Conservation (phyloP, 37 sponge, comb jelly and placozoan species). For the Cladorhizidae sp. region DNA sequence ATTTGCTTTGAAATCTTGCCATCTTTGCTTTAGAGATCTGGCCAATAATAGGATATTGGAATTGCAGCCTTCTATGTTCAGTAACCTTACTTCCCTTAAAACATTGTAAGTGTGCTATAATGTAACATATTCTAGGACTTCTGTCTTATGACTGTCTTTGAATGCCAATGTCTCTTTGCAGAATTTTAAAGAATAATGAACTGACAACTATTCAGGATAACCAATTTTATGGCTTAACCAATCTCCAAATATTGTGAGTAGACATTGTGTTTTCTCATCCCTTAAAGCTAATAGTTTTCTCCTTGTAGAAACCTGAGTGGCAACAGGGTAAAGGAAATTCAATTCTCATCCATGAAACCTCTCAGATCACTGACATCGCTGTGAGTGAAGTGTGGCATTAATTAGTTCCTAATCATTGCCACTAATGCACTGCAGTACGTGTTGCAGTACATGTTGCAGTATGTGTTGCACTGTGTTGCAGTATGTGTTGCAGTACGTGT, state of each 20-base stretch:
- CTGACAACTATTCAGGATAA: neutral
- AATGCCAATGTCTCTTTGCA: no score
- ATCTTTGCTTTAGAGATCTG: slow-evolving; percentile 3
- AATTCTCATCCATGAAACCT: neutral
- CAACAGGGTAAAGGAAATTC: neutral
- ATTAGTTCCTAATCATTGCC: no score
- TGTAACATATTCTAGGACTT: neutral
- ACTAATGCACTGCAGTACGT: no score
- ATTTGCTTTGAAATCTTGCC: neutral
- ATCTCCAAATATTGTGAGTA: slow-evolving; percentile 29
- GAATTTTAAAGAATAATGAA: slow-evolving; percentile 4
- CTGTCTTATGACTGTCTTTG: no score
- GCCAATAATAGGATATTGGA: slow-evolving; percentile 6
- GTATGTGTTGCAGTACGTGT: no score
- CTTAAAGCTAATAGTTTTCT: neutral
- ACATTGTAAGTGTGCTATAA: slow-evolving; percentile 9
- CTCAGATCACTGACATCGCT: slow-evolving; percentile 1
- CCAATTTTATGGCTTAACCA: slow-evolving; percentile 8
- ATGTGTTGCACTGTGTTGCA: no score
- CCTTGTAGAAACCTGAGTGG: neutral
- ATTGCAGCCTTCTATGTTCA: slow-evolving; percentile 8
- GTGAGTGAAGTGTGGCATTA: slow-evolving; percentile 3
- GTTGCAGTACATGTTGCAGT: no score
- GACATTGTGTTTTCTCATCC: neutral
- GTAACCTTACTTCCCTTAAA: slow-evolving; percentile 6